Evolutionary conservation across 2,888 invertebrate species (phyloP), one percentile per base, ranked within the genome.

Genomic region (Leucophenga maculata): DNA sequence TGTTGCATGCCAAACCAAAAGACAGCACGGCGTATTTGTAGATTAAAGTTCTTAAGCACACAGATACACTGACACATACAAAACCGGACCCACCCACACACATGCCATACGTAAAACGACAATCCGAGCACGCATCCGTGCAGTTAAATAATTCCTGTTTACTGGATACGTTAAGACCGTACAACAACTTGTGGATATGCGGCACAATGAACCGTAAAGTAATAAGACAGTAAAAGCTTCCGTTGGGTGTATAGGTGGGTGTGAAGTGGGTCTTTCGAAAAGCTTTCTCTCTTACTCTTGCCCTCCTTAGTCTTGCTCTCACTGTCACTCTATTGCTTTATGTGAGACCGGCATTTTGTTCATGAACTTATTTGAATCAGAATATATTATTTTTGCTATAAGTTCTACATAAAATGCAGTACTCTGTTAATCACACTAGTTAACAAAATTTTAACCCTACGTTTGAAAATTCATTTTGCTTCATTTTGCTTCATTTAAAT

Each of bases 181-280:
- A 60, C 16, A 20, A 60, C 60, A 39, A 60, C 60, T 60, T 60
- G 60, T 60, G 44, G 60, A 60, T 60, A 26, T 32, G 39, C 39
- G 39, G 26, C 39, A 3, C 22, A 57, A n/a, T 57, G 57, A 57
- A n/a, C 57, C 57, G 26, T 18, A 13, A 54, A 39, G n/a, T 18
- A 18, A 54, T 54, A 8, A n/a, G 16, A 54, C 11, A n/a, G 0
- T 14, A 18, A 60, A 60, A 60, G 60, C 60, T 60, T 60, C 8
- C 26, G 13, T 22, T 39, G 39, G 39, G 39, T 39, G 39, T 2
- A 26, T 26, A 3, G 39, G 39, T 39, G 39, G 39, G 39, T 39
- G 39, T 39, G 8, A 11, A 18, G 22, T 39, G 32, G n/a, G 39
- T 26, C 39, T 18, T 8, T 6, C 1, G 39, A 39, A 60, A 44